Evolutionary conservation across 2,888 invertebrate genomes (phyloP).

Genomic region (Dysmachus trigonus): DNA sequence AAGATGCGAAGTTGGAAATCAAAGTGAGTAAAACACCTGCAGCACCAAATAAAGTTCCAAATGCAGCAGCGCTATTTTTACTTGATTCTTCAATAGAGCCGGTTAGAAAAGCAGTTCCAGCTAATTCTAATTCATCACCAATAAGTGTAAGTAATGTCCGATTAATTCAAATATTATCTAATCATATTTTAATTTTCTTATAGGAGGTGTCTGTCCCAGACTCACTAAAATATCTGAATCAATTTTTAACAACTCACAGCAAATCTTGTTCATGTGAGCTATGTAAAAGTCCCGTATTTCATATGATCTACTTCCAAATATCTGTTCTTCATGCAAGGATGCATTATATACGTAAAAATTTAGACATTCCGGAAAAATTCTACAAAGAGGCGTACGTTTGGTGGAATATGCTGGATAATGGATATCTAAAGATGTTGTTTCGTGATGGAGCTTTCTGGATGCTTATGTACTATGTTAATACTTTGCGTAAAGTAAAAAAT

Average conservation of each 20-base stretch:
- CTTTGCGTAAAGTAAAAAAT: conserved; percentile 54
- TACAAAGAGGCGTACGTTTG: conserved; percentile 54
- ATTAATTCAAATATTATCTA: not conserved
- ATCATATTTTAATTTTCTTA: not conserved
- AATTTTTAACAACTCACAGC: conserved; percentile 47
- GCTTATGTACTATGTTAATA: conserved; percentile 56
- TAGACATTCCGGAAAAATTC: conserved; percentile 55
- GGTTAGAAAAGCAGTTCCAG: not conserved
- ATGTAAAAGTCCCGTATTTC: conserved; percentile 51
- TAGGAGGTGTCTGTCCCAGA: not conserved
- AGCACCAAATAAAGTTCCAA: not conserved
- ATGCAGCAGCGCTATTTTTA: not conserved
- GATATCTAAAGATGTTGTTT: conserved; percentile 20
- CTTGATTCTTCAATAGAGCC: not conserved
- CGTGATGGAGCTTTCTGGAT: conserved; percentile 49
- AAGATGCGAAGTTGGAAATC: conserved; percentile 6
- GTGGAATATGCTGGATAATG: conserved; percentile 45
- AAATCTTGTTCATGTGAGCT: conserved; percentile 47
- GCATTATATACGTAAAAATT: conserved; percentile 55
- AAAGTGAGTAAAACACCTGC: not conserved
- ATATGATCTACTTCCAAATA: conserved; percentile 56
- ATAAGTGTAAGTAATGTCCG: not conserved
- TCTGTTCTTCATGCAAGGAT: conserved; percentile 59
- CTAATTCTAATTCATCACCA: not conserved
- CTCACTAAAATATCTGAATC: not conserved